Evolutionary conservation across 2,888 invertebrate species (phyloP), one percentile per base, ranked within the genome.

Genomic region (Lepidochrysops patricia): DNA sequence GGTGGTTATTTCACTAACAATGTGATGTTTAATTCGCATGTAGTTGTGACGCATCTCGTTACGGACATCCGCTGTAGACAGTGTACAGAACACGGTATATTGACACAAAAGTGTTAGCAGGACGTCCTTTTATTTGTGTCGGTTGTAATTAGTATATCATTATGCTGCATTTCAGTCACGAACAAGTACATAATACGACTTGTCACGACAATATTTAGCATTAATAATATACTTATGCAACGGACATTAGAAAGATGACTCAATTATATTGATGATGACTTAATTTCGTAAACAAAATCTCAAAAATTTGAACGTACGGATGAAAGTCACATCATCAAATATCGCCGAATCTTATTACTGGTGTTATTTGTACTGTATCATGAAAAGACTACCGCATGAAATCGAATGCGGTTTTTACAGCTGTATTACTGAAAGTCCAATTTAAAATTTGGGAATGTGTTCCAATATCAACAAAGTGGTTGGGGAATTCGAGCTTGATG

Each of bases 1-100:
- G 12, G 19, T 23, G 19, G 23, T 9, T 43, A 19, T 43, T 52
- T 27, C 15, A 58, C 58, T 60, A 49, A 56, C 62, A 58, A 62
- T 58, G 62, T 56, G 57, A 62, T 56, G 60, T 60, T 60, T 60
- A 58, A 43, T 54, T 58, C 62, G 26, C 54, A 37, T 57, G 68
- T 68, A 62, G 67, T 73, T 72, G 67, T 68, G 70, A 70, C 72
- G 69, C 72, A 76, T 77, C 72, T 74, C 71, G 73, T 68, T 72
- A 73, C 77, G 79, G 75, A 79, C 71, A 73, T 80, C 81, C 80
- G 79, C 68, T 68, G 74, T 72, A 68, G 67, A 67, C 68, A 67
- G 69, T 64, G 64, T 68, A 65, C 64, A 63, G 77, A 80, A 79
- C 75, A 75, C 70, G 69, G 72, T 77, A 66, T 79, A 79, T 76